Evolutionary conservation across 1,140 invertebrate species (phyloP).

Genomic region (Mycetomoellerius zeteki): DNA sequence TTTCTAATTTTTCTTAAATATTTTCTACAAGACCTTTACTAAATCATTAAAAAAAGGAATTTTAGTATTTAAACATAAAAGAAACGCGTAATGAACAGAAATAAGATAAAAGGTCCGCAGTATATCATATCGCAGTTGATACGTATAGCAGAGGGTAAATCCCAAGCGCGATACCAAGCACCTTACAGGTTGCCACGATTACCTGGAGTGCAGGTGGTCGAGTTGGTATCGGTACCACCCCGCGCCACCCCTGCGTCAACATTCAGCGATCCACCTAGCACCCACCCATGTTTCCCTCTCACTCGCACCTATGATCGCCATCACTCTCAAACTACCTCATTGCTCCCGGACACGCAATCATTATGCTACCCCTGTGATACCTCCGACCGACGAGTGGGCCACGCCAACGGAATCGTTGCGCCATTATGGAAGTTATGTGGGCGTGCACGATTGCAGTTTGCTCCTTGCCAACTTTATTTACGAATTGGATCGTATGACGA

Average conservation of each 20-base stretch:
- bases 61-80: background rate
- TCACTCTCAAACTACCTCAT: slow-evolving; percentile 79
- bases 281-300: slow-evolving; percentile 38
- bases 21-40: background rate
- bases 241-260: slow-evolving; percentile 76
- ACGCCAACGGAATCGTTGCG: slow-evolving; percentile 83
- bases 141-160: slow-evolving; percentile 20
- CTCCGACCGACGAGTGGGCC: slow-evolving; percentile 68
- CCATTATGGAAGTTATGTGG: slow-evolving; percentile 86
- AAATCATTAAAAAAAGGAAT: background rate
- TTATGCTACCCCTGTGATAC: slow-evolving; percentile 80
- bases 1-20: background rate
- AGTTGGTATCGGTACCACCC: slow-evolving; percentile 75
- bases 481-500: slow-evolving; percentile 81
- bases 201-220: slow-evolving; percentile 55
- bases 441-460: slow-evolving; percentile 85
- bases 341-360: slow-evolving; percentile 85
- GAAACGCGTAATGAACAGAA: background rate
- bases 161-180: slow-evolving; percentile 49
- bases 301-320: slow-evolving; percentile 32
- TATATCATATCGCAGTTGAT: slow-evolving; percentile 50
- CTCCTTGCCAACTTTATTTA: slow-evolving; percentile 86
- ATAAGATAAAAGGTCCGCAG: background rate
- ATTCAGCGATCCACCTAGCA: slow-evolving; percentile 58
- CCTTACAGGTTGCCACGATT: slow-evolving; percentile 43